Evolutionary conservation across 2,888 invertebrate genomes (phyloP).

Genomic region (Serrognathus titanus): DNA sequence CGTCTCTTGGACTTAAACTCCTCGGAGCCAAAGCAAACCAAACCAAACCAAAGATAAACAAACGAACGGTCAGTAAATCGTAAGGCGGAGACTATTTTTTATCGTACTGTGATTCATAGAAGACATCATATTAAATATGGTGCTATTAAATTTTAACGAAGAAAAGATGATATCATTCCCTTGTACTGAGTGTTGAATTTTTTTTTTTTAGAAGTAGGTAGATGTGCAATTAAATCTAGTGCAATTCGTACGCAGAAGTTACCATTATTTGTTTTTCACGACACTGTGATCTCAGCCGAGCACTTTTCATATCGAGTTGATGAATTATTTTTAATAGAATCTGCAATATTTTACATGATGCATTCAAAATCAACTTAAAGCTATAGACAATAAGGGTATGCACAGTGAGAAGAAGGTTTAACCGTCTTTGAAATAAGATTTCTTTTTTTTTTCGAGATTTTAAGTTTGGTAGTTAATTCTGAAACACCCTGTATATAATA

Average conservation of each 20-base stretch:
- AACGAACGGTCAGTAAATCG: constrained; percentile 6
- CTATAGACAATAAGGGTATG: no score
- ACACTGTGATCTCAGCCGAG: neutral
- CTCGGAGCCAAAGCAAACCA: constrained; percentile 2
- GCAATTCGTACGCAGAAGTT: constrained; percentile 2
- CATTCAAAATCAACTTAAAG: no score
- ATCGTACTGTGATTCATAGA: constrained; percentile 23
- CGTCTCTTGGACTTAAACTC: constrained; percentile 39
- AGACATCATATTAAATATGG: constrained; percentile 44
- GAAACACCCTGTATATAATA: no score
- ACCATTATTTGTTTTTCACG: neutral
- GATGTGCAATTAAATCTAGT: constrained; percentile 23
- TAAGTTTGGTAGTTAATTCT: no score
- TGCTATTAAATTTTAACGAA: constrained; percentile 27
- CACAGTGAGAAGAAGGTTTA: no score
- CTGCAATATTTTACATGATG: no score
- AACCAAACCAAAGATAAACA: constrained; percentile 10
- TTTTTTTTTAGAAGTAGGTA: constrained; percentile 8
- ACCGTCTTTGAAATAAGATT: no score
- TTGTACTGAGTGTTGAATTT: constrained; percentile 30
- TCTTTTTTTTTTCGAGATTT: no score
- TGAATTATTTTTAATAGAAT: no score
- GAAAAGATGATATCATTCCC: constrained; percentile 15
- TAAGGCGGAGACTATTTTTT: constrained; percentile 12
- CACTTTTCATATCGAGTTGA: no score